Conservation (phyloP, 2,113 vertebrate species). For the Tricholaema leucomelas region DNA sequence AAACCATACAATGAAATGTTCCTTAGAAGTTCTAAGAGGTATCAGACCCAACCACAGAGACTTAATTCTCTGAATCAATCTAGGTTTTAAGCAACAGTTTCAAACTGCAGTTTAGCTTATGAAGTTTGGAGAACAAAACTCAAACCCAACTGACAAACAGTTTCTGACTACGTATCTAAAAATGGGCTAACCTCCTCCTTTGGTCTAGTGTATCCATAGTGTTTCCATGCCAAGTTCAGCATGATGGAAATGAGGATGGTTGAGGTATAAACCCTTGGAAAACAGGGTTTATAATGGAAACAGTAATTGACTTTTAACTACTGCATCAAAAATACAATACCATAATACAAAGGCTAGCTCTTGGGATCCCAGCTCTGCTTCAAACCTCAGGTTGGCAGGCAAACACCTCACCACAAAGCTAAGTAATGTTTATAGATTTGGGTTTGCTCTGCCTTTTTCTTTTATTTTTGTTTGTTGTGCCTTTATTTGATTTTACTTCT, state of each 20-base stretch:
- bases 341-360: slow-evolving; percentile 73
- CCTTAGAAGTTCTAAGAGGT: not conserved
- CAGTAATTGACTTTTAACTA: slow-evolving; percentile 80
- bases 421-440: slow-evolving; percentile 78
- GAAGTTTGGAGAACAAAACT: slow-evolving; percentile 55
- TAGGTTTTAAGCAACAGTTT: not conserved
- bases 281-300: slow-evolving; percentile 83
- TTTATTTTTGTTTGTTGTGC: not conserved
- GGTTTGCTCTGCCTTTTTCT: not conserved
- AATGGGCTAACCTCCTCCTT: slow-evolving; percentile 71
- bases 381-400: slow-evolving; percentile 79
- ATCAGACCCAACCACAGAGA: not conserved
- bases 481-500: not conserved
- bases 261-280: slow-evolving; percentile 79
- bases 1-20: not conserved
- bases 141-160: slow-evolving; percentile 50
- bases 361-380: slow-evolving; percentile 67
- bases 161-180: slow-evolving; percentile 74
- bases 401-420: slow-evolving; percentile 79
- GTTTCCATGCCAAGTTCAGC: slow-evolving; percentile 64
- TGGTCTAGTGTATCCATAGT: slow-evolving; percentile 69
- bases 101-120: slow-evolving; percentile 28
- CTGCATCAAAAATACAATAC: slow-evolving; percentile 81
- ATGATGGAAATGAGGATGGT: slow-evolving; percentile 66
- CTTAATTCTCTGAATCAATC: slow-evolving; percentile 1